Evolutionary conservation across 2,888 invertebrate genomes (phyloP).

Genomic region (Bembecia ichneumoniformis): DNA sequence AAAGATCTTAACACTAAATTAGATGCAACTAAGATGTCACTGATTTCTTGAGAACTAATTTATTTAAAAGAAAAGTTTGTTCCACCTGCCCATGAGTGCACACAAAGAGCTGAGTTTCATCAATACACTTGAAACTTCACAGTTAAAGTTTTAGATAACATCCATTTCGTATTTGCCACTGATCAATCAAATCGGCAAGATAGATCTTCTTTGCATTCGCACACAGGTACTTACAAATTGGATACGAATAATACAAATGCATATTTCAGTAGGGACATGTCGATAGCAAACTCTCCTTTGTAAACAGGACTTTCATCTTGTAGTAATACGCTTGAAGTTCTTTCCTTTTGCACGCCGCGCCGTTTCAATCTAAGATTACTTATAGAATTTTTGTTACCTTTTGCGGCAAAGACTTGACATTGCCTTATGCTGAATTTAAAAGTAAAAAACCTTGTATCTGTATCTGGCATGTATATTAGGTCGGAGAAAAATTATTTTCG

Average conservation of each 20-base stretch:
- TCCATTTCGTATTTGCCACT: conserved; percentile 7
- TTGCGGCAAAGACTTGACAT: too few relatives aligned
- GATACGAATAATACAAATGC: too few relatives aligned
- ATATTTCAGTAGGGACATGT: conserved; percentile 2
- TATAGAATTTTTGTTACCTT: too few relatives aligned
- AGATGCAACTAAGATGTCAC: too few relatives aligned
- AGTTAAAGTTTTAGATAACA: conserved; percentile 20
- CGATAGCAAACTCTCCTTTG: conserved; percentile 1
- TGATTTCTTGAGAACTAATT: neutral
- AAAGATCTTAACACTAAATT: too few relatives aligned
- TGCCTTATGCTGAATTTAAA: too few relatives aligned
- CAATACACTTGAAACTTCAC: conserved; percentile 27
- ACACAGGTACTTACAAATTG: too few relatives aligned
- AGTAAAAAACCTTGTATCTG: too few relatives aligned
- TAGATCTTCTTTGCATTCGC: neutral
- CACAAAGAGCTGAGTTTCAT: conserved; percentile 27
- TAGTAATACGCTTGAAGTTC: neutral
- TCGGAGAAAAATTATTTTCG: too few relatives aligned
- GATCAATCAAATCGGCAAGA: neutral
- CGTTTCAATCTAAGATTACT: neutral
- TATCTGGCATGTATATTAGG: too few relatives aligned
- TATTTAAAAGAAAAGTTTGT: conserved; percentile 12
- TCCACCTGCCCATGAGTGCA: conserved; percentile 21
- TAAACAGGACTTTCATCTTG: neutral
- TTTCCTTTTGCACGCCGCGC: neutral